Evolutionary conservation across 2,113 vertebrate species (phyloP).

Genomic region (human (Homo sapiens)): DNA sequence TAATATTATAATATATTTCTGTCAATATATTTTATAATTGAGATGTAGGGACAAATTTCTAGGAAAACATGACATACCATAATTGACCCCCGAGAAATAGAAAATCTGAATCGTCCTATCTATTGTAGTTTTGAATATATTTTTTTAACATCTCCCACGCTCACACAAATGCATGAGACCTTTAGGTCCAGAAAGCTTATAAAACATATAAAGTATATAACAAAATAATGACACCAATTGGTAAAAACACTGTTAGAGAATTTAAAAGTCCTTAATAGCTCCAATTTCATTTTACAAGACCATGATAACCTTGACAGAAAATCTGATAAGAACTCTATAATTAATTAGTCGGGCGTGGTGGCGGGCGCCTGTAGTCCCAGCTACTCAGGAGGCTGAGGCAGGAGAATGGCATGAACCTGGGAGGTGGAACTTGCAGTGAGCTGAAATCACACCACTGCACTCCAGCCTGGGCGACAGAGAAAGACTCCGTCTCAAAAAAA

Average conservation of each 20-base stretch:
- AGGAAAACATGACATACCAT: not conserved
- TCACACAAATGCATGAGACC: not conserved
- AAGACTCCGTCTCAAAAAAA: no score
- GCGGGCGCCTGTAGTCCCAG: fast-evolving
- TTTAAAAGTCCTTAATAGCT: not conserved
- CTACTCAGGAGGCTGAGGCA: no score
- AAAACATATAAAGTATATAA: not conserved
- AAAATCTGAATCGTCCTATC: not conserved
- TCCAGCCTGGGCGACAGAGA: no score
- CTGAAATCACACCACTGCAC: no score
- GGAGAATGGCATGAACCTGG: no score
- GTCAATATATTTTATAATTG: not conserved
- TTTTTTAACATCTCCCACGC: not conserved
- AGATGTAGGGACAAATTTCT: not conserved
- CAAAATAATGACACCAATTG: not conserved
- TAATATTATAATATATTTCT: not conserved
- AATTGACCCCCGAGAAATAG: not conserved
- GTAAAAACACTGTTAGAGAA: not conserved
- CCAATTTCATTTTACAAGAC: not conserved
- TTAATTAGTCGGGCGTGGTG: no score
- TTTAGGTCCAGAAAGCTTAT: not conserved
- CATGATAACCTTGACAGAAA: not conserved
- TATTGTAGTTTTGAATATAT: not conserved
- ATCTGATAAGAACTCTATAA: not conserved
- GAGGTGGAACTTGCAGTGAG: no score